Evolutionary conservation across 2,797 vertebrate species (phyloP).

Genomic region (Philypnodon macrostomus): DNA sequence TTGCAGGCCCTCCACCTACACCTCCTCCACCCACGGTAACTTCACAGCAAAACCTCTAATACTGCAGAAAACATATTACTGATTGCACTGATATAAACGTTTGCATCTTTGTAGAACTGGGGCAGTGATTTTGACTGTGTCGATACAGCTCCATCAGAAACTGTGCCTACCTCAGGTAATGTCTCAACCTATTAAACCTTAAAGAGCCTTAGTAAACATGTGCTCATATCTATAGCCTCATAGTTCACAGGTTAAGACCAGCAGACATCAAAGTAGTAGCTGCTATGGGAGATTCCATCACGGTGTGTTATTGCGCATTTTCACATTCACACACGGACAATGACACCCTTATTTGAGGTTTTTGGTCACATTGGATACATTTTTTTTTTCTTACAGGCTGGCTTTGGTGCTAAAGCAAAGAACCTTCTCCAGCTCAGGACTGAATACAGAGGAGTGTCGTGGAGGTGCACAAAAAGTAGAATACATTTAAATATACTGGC

Average conservation of each 20-base stretch:
- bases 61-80: too few relatives aligned
- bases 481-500: not conserved
- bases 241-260: conserved; percentile 85
- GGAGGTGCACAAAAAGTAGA: conserved; percentile 84
- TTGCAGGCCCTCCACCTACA: conserved; percentile 64
- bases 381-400: conserved; percentile 72
- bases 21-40: conserved; percentile 72
- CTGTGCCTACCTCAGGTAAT: conserved; percentile 84
- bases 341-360: too few relatives aligned
- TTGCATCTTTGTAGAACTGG: conserved; percentile 82
- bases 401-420: conserved; percentile 77
- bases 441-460: conserved; percentile 85
- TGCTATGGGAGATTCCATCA: conserved; percentile 89
- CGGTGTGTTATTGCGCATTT: conserved; percentile 79
- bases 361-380: too few relatives aligned
- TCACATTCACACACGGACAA: too few relatives aligned
- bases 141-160: conserved; percentile 63
- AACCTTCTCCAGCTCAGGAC: conserved; percentile 52
- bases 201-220: not conserved
- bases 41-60: too few relatives aligned
- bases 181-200: not conserved
- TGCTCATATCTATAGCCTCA: conserved; percentile 16
- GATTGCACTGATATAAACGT: too few relatives aligned
- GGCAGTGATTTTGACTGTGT: conserved; percentile 86
- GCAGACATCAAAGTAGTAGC: conserved; percentile 85